Percentiles rank a stretch among this genome's conserved stretches.
phyloP scores from a whole-genome alignment of 2,797 vertebrate genomes.

The Oreochromis grahami region DNA sequence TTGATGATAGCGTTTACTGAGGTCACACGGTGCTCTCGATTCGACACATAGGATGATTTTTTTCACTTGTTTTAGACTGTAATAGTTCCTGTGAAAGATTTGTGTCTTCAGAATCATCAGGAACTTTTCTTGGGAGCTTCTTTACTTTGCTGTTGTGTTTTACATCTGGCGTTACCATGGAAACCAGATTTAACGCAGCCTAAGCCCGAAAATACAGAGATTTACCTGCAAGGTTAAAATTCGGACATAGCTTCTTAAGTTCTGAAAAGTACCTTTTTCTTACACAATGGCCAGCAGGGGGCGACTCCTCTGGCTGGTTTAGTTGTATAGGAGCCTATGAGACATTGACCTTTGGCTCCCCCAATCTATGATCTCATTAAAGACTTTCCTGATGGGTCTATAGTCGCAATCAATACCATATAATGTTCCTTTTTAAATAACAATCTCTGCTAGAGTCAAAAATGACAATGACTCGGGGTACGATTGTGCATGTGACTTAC shows the following conservation, averaged over 20 bases:
- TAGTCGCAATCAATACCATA: accelerated
- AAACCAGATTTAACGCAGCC: neutral
- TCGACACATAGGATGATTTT: neutral
- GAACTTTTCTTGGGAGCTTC: neutral
- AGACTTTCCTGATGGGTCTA: neutral
- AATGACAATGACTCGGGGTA: accelerated
- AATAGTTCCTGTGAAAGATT: neutral
- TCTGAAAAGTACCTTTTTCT: neutral
- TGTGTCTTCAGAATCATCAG: neutral
- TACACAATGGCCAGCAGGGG: neutral
- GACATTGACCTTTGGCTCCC: accelerated
- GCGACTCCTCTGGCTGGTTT: neutral
- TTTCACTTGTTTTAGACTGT: neutral
- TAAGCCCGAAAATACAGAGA: neutral
- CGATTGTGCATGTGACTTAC: neutral
- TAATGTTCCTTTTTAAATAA: neutral
- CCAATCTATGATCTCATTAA: neutral
- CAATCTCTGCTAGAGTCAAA: neutral
- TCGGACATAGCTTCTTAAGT: accelerated
- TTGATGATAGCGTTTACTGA: neutral
- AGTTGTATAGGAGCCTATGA: neutral
- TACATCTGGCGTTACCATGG: neutral
- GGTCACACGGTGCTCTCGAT: accelerated
- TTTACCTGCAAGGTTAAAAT: accelerated
- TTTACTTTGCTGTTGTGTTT: neutral